phyloP scores from a whole-genome alignment of 2,113 vertebrate species.

The Saguinus imperator region DNA sequence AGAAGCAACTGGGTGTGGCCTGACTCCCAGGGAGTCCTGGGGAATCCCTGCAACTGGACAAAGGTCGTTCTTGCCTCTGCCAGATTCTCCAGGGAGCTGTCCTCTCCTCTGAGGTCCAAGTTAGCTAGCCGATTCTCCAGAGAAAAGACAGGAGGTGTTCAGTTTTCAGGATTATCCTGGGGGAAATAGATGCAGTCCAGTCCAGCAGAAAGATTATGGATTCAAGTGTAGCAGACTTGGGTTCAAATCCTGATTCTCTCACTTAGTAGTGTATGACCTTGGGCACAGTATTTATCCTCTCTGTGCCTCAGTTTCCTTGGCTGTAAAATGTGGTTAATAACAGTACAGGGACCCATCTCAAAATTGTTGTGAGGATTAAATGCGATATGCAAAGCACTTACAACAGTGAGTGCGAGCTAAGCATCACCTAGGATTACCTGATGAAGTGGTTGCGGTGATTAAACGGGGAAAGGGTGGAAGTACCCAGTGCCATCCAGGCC shows the following conservation, averaged over 20 bases:
- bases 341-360: background rate
- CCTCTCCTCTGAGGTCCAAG: background rate
- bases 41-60: constrained; percentile 60
- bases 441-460: background rate
- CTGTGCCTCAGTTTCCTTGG: background rate
- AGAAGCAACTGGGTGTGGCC: constrained; percentile 35
- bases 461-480: background rate
- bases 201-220: background rate
- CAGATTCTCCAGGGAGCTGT: background rate
- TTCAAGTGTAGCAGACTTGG: background rate
- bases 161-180: background rate
- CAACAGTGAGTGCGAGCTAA: background rate
- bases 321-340: constrained; percentile 6
- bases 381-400: background rate
- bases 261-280: background rate
- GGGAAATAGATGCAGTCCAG: background rate
- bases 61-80: constrained; percentile 22
- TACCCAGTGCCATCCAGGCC: background rate
- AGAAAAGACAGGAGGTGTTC: background rate
- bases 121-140: background rate
- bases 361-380: background rate
- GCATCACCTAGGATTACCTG: background rate
- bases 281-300: background rate
- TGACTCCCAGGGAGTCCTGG: constrained; percentile 48
- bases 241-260: background rate